These are phyloP conservation scores for Pterocles burchelli DNA, from an alignment of 2,113 vertebrate genomes.

Conservation along the genomic window DNA sequence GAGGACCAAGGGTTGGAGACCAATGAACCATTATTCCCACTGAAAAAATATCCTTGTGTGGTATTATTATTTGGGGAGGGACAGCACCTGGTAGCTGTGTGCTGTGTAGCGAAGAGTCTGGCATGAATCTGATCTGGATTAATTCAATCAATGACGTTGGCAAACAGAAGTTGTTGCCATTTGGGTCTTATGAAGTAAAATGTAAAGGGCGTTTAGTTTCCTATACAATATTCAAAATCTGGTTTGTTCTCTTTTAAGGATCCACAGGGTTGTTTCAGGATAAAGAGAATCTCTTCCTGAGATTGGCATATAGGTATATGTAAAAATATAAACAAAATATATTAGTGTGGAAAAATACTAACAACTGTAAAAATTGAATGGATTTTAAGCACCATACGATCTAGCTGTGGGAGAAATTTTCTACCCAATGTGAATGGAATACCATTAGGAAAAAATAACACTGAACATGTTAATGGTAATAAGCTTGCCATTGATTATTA, in stretches of 20 bases:
- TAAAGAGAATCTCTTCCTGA: background rate
- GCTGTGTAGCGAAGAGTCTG: background rate
- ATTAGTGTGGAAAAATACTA: background rate
- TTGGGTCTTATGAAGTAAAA: background rate
- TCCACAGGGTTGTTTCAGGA: background rate
- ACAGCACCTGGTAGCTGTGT: background rate
- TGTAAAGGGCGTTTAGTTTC: background rate
- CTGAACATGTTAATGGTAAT: background rate
- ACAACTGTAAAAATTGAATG: background rate
- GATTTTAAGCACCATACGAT: background rate
- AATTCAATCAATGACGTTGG: background rate
- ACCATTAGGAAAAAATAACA: background rate
- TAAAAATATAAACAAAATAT: background rate
- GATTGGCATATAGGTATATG: no score
- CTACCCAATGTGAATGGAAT: conserved; percentile 9
- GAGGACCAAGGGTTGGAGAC: conserved; percentile 45
- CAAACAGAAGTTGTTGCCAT: background rate
- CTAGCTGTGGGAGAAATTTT: background rate
- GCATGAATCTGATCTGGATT: conserved; percentile 23
- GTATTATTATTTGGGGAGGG: conserved; percentile 9
- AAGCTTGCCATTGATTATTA: background rate
- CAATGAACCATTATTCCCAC: conserved; percentile 44
- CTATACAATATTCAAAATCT: background rate
- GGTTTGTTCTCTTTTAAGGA: background rate
- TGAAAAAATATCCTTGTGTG: conserved; percentile 45